phyloP scores from a whole-genome alignment of 2,888 invertebrate genomes.

The Elaeidobius kamerunicus region DNA sequence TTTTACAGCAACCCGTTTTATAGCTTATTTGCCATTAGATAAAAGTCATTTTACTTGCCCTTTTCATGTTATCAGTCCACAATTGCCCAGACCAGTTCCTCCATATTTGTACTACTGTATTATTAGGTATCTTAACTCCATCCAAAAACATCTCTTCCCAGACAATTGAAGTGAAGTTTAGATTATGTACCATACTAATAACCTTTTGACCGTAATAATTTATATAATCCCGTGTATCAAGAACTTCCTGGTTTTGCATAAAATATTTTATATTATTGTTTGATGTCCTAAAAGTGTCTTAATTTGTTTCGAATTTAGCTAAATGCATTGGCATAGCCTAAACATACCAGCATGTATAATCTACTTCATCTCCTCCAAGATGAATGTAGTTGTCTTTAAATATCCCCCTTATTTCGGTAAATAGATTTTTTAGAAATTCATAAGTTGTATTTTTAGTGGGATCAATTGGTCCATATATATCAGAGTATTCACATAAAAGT shows the following conservation, averaged over 20 bases:
- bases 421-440: slow-evolving; percentile 64
- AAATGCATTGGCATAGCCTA: too few relatives aligned
- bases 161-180: slow-evolving; percentile 59
- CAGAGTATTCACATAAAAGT: slow-evolving; percentile 59
- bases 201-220: slow-evolving; percentile 64
- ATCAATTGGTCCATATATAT: slow-evolving; percentile 74
- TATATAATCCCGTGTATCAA: slow-evolving; percentile 51
- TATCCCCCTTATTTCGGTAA: slow-evolving; percentile 64
- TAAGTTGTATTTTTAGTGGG: slow-evolving; percentile 67
- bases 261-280: slow-evolving; percentile 62
- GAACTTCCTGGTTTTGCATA: slow-evolving; percentile 54
- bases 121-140: slow-evolving; percentile 57
- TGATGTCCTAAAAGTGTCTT: slow-evolving; percentile 54
- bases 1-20: neutral
- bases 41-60: slow-evolving; percentile 5
- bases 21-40: neutral
- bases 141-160: slow-evolving; percentile 91
- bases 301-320: too few relatives aligned
- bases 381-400: slow-evolving; percentile 86
- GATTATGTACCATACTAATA: slow-evolving; percentile 52
- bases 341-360: slow-evolving; percentile 70
- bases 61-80: slow-evolving; percentile 24
- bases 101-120: slow-evolving; percentile 85
- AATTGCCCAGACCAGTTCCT: slow-evolving; percentile 40
- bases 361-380: slow-evolving; percentile 91